phyloP scores from a whole-genome alignment of 1,140 invertebrate genomes.

The Zaprionus tsacasi region DNA sequence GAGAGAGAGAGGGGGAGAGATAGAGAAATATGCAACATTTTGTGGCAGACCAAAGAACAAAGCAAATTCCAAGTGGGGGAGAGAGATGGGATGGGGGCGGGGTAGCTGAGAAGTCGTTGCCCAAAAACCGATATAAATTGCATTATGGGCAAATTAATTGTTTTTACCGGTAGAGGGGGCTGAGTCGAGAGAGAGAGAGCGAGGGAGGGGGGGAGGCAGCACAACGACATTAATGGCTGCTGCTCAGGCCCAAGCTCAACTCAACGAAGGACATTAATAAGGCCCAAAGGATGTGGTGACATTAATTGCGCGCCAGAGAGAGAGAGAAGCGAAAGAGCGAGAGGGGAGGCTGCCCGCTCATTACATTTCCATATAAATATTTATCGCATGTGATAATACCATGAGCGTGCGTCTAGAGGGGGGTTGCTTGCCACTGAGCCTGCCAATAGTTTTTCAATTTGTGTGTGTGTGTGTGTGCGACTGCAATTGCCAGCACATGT shows the following conservation, averaged over 20 bases:
- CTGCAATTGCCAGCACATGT: conserved; percentile 63
- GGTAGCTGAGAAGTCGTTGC: conserved; percentile 27
- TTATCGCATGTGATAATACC: conserved; percentile 79
- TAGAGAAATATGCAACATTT: conserved; percentile 73
- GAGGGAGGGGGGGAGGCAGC: not conserved
- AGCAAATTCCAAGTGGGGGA: not conserved
- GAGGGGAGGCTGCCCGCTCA: conserved; percentile 30
- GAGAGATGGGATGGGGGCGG: not conserved
- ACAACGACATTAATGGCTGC: conserved; percentile 60
- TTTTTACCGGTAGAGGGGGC: conserved; percentile 62
- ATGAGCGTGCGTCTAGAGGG: conserved; percentile 6
- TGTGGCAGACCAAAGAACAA: conserved; percentile 52
- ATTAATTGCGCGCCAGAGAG: conserved; percentile 66
- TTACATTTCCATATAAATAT: conserved; percentile 82
- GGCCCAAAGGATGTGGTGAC: conserved; percentile 81
- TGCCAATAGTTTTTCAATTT: conserved; percentile 80
- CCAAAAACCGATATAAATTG: conserved; percentile 77
- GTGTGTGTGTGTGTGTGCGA: conserved; percentile 35
- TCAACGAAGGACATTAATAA: conserved; percentile 73
- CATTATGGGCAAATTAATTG: conserved; percentile 81
- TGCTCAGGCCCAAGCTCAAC: conserved; percentile 4
- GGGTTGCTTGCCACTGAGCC: not conserved
- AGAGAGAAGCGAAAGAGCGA: not conserved
- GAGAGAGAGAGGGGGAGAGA: not conserved
- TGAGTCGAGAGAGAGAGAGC: no score